Conservation (phyloP, 2,888 invertebrate genomes). For the Pseudeuparius sepicola region DNA sequence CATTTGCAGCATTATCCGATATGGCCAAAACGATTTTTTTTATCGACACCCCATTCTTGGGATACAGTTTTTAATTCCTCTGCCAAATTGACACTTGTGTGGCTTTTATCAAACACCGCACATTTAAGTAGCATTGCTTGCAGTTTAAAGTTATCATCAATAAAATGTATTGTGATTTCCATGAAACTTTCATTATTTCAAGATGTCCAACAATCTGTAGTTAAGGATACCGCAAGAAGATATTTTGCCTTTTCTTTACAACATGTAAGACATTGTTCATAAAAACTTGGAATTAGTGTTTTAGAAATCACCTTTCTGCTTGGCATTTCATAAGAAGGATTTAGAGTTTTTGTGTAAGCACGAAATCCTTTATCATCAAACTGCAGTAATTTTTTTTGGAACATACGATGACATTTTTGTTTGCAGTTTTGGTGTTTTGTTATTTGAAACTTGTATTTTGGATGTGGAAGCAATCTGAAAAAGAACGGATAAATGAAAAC, state of each 20-base stretch:
- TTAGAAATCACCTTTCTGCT: constrained; percentile 16
- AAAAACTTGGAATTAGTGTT: constrained; percentile 12
- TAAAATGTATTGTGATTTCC: constrained; percentile 13
- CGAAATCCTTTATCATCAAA: constrained; percentile 12
- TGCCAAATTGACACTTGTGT: constrained; percentile 22
- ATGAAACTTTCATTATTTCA: constrained; percentile 15
- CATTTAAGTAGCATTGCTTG: constrained; percentile 9
- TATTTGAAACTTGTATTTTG: no score
- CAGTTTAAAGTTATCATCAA: constrained; percentile 13
- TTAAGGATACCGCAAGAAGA: constrained; percentile 10
- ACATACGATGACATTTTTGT: constrained; percentile 1
- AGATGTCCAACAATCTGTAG: constrained; percentile 18
- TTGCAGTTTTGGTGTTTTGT: no score
- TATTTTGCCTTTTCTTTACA: constrained; percentile 12
- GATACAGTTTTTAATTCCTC: constrained; percentile 14
- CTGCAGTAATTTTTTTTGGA: constrained; percentile 5
- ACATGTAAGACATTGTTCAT: constrained; percentile 15
- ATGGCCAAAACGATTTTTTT: constrained; percentile 12
- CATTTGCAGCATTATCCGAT: constrained; percentile 13
- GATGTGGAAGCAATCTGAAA: no score
- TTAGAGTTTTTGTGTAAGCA: constrained; percentile 10
- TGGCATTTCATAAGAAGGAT: constrained; percentile 15
- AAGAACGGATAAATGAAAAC: no score
- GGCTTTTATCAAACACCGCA: constrained; percentile 16
- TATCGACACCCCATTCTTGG: constrained; percentile 17